Conservation (phyloP, 2,888 invertebrate species). For the Congeria kusceri region DNA sequence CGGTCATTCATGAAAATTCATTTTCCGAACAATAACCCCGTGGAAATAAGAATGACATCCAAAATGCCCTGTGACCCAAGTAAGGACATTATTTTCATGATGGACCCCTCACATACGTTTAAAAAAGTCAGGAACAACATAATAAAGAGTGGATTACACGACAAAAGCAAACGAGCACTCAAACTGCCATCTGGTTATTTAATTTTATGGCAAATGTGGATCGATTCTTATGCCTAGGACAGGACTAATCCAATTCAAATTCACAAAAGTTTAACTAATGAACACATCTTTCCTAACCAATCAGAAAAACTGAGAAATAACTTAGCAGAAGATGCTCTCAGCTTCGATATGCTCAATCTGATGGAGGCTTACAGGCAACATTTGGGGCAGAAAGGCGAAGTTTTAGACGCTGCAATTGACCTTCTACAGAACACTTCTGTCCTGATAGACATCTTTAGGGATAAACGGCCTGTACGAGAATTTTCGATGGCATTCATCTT, state of each 20-base stretch:
- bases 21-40: constrained; percentile 6
- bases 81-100: constrained; percentile 44
- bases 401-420: constrained; percentile 44
- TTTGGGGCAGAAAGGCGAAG: constrained; percentile 39
- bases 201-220: constrained; percentile 57
- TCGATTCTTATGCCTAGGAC: constrained; percentile 57
- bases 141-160: constrained; percentile 38
- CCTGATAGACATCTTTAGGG: constrained; percentile 36
- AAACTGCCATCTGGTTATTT: constrained; percentile 20
- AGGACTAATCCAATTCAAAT: constrained; percentile 46
- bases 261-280: constrained; percentile 49
- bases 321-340: constrained; percentile 60
- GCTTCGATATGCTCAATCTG: constrained; percentile 56
- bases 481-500: background rate
- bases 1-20: constrained; percentile 36
- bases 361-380: constrained; percentile 46
- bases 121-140: constrained; percentile 58
- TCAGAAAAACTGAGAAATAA: constrained; percentile 58
- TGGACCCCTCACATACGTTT: constrained; percentile 48
- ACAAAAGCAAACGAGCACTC: constrained; percentile 18
- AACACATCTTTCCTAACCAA: constrained; percentile 44
- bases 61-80: constrained; percentile 18
- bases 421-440: constrained; percentile 40
- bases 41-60: constrained; percentile 12
- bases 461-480: constrained; percentile 30